Conservation (phyloP, 1,140 invertebrate species). For the Pomacea maculata region DNA sequence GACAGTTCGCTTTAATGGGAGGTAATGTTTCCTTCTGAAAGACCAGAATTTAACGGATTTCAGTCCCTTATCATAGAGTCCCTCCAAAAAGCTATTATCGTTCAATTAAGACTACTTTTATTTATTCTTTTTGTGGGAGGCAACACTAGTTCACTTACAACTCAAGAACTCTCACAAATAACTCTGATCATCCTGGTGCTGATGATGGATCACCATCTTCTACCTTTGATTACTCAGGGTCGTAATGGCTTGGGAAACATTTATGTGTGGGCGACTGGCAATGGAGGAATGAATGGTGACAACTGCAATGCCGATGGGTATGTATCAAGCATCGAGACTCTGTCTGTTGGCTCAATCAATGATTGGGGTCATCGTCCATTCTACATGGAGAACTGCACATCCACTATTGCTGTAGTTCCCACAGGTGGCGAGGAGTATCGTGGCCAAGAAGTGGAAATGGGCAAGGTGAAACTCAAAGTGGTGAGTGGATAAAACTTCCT, state of each 20-base stretch:
- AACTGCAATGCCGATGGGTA: constrained; percentile 68
- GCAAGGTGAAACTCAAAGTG: constrained; percentile 53
- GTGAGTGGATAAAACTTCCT: constrained; percentile 34
- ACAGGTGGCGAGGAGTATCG: constrained; percentile 54
- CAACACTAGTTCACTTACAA: too few relatives aligned
- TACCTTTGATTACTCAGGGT: constrained; percentile 50
- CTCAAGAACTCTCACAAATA: too few relatives aligned
- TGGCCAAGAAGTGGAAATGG: constrained; percentile 25
- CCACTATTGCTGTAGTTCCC: constrained; percentile 65
- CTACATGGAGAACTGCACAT: constrained; percentile 65
- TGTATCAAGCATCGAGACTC: constrained; percentile 63
- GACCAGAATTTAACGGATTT: too few relatives aligned
- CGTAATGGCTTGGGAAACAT: constrained; percentile 63
- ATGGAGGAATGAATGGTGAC: constrained; percentile 65
- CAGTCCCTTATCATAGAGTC: too few relatives aligned
- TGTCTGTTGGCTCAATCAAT: constrained; percentile 64
- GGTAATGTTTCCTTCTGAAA: too few relatives aligned
- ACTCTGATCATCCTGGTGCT: too few relatives aligned
- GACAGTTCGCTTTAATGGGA: too few relatives aligned
- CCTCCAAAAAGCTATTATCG: too few relatives aligned
- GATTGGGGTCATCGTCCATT: constrained; percentile 60
- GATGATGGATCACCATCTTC: not conserved
- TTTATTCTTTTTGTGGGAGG: too few relatives aligned
- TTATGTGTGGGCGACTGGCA: constrained; percentile 68
- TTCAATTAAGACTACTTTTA: too few relatives aligned